A percentile compares a stretch with the other conserved stretches of the same genome.
These are phyloP conservation scores for Babyrousa celebensis DNA, from an alignment of 2,797 vertebrate species.

Conservation along the genomic window DNA sequence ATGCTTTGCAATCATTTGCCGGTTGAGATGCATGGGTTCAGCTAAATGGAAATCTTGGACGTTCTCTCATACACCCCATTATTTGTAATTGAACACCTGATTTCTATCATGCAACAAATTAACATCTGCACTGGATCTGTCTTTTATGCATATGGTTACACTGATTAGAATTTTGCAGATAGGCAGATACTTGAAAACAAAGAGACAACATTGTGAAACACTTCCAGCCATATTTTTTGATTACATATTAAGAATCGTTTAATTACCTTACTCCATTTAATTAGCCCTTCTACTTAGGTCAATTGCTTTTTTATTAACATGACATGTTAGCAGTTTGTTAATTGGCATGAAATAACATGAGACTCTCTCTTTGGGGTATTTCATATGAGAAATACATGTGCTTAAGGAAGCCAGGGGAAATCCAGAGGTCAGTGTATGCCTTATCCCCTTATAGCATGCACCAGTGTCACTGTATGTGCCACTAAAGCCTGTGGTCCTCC, in stretches of 20 bases:
- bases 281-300: conserved; percentile 89
- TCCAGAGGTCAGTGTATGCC: not conserved
- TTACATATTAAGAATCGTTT: conserved; percentile 90
- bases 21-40: conserved; percentile 79
- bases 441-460: not conserved
- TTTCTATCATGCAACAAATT: conserved; percentile 90
- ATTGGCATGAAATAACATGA: conserved; percentile 88
- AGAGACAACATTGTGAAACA: conserved; percentile 90
- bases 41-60: conserved; percentile 82
- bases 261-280: conserved; percentile 91
- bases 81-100: conserved; percentile 91
- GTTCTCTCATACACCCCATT: conserved; percentile 86
- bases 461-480: not conserved
- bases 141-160: conserved; percentile 87
- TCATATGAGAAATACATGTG: conserved; percentile 72
- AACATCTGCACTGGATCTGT: conserved; percentile 88
- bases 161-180: conserved; percentile 89
- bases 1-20: conserved; percentile 76
- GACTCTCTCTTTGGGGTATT: conserved; percentile 76
- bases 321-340: conserved; percentile 87
- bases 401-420: conserved; percentile 48
- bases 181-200: conserved; percentile 88
- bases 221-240: conserved; percentile 89
- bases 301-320: conserved; percentile 90
- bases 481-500: not conserved